Evolutionary conservation across 1,140 invertebrate species (phyloP), one percentile per base, ranked within the genome.

Genomic region (Microplitis mediator): DNA sequence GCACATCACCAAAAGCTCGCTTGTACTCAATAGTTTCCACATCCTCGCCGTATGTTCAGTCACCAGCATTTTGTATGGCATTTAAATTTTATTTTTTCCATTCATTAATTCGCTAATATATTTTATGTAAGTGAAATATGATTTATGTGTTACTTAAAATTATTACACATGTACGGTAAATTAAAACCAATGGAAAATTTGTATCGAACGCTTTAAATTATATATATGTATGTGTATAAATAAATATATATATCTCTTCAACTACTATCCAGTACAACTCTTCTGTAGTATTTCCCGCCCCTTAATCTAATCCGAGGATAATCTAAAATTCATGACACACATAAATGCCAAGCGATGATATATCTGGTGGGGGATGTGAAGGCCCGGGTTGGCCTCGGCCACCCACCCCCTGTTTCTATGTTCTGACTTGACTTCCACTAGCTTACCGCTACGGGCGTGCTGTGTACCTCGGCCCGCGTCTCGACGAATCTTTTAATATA

Each of bases 271-370:
- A 45, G 39, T 45, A 45, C 39, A 45, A 45, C 39, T 45, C 39
- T 45, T 45, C 39, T 11, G 64, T 16, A n/a, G 35, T 6, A 54
- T 36, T 45, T 69, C 14, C 32, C 51, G 60, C 60, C 81, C 83
- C 82, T 84, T 85, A 85, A 85, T 85, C 83, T 85, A 85, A 85
- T 85, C 84, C 83, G 72, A 79, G 82, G 79, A 85, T 84, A 85
- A 85, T 85, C 82, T 81, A 85, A 85, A 85, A 85, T 85, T 85
- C 84, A 85, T 85, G 84, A 84, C 83, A 84, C 82, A 84, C 83
- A 85, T 85, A 85, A 85, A 82, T 85, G 84, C 84, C 84, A 85
- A 82, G 81, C 84, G 83, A 84, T 85, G 84, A 85, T 85, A 85
- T 85, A 85, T 85, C 82, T 84, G 80, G 79, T 73, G 74, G 81